Percentiles rank a stretch among this genome's conserved stretches.
Evolutionary conservation across 1,140 invertebrate species (phyloP).

Genomic region (Lutraria rhynchaena): DNA sequence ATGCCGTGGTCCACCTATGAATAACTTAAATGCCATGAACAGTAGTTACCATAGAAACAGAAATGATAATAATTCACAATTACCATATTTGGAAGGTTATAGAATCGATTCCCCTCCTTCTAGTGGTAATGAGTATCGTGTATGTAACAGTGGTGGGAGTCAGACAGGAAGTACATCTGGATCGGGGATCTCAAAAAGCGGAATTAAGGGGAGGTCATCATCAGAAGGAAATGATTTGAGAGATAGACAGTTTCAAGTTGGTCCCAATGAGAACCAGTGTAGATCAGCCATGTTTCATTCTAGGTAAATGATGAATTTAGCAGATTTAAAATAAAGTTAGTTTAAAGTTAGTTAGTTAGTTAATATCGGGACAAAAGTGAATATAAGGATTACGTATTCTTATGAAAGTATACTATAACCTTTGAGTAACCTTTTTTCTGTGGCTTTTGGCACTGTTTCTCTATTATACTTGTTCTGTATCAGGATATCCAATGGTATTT

Average conservation of each 20-base stretch:
- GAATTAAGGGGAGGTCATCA: slow-evolving; percentile 18
- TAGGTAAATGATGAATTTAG: slow-evolving; percentile 27
- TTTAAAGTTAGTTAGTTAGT: no score
- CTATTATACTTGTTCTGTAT: no score
- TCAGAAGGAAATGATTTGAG: slow-evolving; percentile 43
- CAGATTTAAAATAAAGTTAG: no score
- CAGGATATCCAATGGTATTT: no score
- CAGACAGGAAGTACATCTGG: slow-evolving; percentile 37
- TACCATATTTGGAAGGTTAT: slow-evolving; percentile 46
- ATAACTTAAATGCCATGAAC: slow-evolving; percentile 22
- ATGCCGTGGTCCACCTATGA: slow-evolving; percentile 36
- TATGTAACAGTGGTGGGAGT: slow-evolving; percentile 51
- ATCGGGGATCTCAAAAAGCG: slow-evolving; percentile 28
- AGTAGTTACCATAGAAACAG: slow-evolving; percentile 31
- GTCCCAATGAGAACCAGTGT: slow-evolving; percentile 12
- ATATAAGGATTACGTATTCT: no score
- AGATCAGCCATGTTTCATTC: slow-evolving; percentile 34
- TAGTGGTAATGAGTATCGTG: slow-evolving; percentile 36
- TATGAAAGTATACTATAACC: no score
- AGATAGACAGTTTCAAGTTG: slow-evolving; percentile 28
- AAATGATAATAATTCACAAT: slow-evolving; percentile 23
- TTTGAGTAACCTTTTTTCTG: no score
- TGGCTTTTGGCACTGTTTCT: no score
- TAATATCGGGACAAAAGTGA: no score
- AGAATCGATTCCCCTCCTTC: slow-evolving; percentile 46